A percentile compares a stretch with the other conserved stretches of the same genome.
Conservation (phyloP, 2,113 vertebrate genomes). For the Struthidea cinerea region DNA sequence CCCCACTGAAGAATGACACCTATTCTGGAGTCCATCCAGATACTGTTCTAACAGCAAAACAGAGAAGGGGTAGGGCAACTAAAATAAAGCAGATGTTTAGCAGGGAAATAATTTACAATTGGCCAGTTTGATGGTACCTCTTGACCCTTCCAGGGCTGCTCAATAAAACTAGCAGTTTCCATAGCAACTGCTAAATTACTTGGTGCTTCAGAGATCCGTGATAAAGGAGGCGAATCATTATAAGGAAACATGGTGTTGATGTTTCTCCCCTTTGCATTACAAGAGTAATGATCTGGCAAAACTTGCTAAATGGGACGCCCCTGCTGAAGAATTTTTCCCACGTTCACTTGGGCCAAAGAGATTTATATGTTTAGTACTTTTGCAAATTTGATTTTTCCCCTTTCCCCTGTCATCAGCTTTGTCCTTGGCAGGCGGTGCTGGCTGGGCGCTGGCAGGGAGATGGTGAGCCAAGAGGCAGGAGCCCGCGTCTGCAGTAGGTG, state of each 20-base stretch:
- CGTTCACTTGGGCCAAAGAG: slow-evolving; percentile 12
- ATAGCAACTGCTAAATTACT: slow-evolving; percentile 52
- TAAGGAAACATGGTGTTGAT: neutral
- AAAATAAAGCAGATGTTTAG: slow-evolving; percentile 35
- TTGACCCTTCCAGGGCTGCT: slow-evolving; percentile 44
- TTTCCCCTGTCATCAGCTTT: neutral
- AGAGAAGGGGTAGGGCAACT: neutral
- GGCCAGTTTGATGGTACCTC: slow-evolving; percentile 3
- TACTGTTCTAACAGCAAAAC: neutral
- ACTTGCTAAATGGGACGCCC: neutral
- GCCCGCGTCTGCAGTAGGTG: neutral
- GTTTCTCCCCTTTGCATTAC: neutral
- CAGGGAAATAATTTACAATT: neutral
- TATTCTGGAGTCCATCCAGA: neutral
- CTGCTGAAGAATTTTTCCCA: slow-evolving; percentile 48
- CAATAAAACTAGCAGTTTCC: slow-evolving; percentile 43
- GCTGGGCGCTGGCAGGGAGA: neutral
- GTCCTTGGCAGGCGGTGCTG: neutral
- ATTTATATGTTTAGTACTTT: neutral
- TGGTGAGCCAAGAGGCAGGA: neutral
- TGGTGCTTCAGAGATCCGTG: slow-evolving; percentile 32
- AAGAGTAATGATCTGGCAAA: slow-evolving; percentile 3
- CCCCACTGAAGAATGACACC: neutral
- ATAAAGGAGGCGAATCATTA: neutral
- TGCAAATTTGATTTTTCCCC: slow-evolving; percentile 1